A percentile compares a stretch with the other conserved stretches of the same genome.
Evolutionary conservation across 2,888 invertebrate genomes (phyloP).

Genomic region (Dioctria linearis): DNA sequence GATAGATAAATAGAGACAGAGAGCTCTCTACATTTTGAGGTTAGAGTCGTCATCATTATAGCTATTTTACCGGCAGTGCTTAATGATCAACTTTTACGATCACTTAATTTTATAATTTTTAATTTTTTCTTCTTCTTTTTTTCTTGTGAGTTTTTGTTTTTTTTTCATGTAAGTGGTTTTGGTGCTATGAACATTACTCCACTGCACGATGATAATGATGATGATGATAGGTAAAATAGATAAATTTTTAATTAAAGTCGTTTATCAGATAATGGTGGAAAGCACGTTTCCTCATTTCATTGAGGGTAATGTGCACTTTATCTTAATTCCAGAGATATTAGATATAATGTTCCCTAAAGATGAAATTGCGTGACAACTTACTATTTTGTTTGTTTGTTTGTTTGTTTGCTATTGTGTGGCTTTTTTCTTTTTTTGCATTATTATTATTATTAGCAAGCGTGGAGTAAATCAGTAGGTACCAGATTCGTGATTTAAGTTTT

Average conservation of each 20-base stretch:
- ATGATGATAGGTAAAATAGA: too few species aligned
- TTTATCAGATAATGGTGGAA: constrained; percentile 6
- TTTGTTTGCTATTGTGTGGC: too few species aligned
- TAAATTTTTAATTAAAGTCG: neutral
- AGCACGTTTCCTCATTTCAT: neutral
- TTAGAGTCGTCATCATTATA: neutral
- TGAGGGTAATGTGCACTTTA: neutral
- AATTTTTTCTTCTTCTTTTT: neutral
- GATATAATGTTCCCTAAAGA: too few species aligned
- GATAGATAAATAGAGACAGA: neutral
- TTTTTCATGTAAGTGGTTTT: too few species aligned
- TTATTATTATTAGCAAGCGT: too few species aligned
- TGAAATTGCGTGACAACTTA: neutral
- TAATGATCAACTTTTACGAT: constrained; percentile 10
- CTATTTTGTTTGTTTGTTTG: neutral
- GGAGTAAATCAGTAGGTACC: too few species aligned
- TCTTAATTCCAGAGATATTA: neutral
- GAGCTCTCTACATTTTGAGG: neutral
- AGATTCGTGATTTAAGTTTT: too few species aligned
- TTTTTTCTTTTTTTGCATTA: too few species aligned
- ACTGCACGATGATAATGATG: too few species aligned
- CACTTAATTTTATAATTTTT: constrained; percentile 16
- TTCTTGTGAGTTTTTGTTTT: too few species aligned
- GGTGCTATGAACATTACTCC: too few species aligned
- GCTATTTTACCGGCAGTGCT: neutral